Base-by-base conservation (phyloP, 2,113 vertebrate genomes). In the Aplodontia rufa region DNA sequence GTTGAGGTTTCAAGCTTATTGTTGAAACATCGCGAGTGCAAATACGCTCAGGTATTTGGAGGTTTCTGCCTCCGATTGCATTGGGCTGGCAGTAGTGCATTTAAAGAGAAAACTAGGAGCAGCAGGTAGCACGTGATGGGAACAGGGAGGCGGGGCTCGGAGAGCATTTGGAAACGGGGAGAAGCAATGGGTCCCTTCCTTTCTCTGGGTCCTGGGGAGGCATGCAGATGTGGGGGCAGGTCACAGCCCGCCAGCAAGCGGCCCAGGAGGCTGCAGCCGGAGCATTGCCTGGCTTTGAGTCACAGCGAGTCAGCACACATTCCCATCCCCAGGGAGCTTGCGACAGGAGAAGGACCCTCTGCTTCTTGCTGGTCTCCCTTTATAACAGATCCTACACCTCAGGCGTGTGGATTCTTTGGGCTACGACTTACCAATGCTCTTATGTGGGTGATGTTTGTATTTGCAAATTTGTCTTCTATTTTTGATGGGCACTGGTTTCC, bases 401-500 rank as follows among this genome's bases (percentile, higher is more conserved):
- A 68, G 80, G 55, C 66, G 87, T 35, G 1, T 0, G 0, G 79
- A 42, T 22, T 19, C 22, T 8, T 60, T 55, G 62, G 53, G 42
- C 35, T 69, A 5, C 71, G n/a, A 49, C 42, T 75, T 75, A 35
- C 51, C n/a, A 58, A 69, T 53, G 10, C 20, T 40, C 13, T 68
- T 92, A 78, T 87, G 66, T 69, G 68, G 64, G 80, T 80, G 51
- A 12, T 88, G 66, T 97, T 96, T 97, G 76, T 45, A 85, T 90
- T 72, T 86, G 82, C 79, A 37, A 72, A 75, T 76, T 90, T 81
- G 49, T 93, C 76, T 92, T 96, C 68, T 93, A 69, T 87, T 94
- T 82, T 81, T 82, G 72, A 66, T 3, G 11, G 94, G 85, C 84
- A 68, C 49, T 42, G 60, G n/a, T 86, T 94, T 96, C 91, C 1